Evolutionary conservation across 2,888 invertebrate genomes (phyloP).

Genomic region (Hyles lineata): DNA sequence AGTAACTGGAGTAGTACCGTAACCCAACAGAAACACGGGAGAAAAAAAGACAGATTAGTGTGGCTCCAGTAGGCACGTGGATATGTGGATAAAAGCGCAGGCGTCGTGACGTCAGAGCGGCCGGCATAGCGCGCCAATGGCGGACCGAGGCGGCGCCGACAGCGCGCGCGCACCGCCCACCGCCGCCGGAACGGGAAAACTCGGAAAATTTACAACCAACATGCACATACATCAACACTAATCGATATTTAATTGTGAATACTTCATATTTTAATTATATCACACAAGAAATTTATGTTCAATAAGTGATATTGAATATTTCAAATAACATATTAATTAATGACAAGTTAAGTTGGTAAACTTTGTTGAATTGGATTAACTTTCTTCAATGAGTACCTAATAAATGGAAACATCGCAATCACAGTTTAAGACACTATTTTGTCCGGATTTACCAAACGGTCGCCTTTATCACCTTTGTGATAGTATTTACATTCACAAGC

Average conservation of each 20-base stretch:
- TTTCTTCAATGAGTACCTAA: no score
- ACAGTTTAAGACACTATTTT: no score
- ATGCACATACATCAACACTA: not conserved
- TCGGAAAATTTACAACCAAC: slow-evolving; percentile 60
- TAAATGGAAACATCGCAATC: no score
- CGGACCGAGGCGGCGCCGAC: slow-evolving; percentile 69
- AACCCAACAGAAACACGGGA: no score
- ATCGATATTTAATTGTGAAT: not conserved
- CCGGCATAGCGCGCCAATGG: slow-evolving; percentile 71
- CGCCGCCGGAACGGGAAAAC: slow-evolving; percentile 61
- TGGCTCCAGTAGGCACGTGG: slow-evolving; percentile 56
- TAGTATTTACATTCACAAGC: slow-evolving; percentile 24
- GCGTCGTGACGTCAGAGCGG: slow-evolving; percentile 80
- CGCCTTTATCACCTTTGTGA: not conserved
- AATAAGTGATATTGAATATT: no score
- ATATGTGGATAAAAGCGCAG: slow-evolving; percentile 64
- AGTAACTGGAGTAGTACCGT: no score
- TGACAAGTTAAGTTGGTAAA: no score
- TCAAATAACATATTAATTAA: no score
- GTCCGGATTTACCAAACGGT: no score
- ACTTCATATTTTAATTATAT: not conserved
- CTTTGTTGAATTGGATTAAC: no score
- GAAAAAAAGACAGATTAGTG: no score
- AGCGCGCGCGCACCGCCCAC: slow-evolving; percentile 76
- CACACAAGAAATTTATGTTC: not conserved